A percentile compares a stretch with the other conserved stretches of the same genome.
phyloP scores from a whole-genome alignment of 2,113 vertebrate genomes.

The Phrynocephalus versicolor region DNA sequence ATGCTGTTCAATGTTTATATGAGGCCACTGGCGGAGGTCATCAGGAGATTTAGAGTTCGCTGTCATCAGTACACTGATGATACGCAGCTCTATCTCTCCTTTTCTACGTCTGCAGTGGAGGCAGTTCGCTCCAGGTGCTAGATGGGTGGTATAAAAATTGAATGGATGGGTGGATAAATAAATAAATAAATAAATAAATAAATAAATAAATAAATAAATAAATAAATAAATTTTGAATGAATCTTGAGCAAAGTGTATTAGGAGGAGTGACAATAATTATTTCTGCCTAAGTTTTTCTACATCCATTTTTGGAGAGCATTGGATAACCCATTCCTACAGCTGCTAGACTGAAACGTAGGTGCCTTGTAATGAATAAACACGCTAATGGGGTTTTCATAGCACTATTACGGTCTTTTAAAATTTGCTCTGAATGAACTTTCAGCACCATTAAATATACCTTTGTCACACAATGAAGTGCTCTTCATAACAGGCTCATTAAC shows the following conservation, averaged over 20 bases:
- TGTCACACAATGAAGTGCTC: conserved; percentile 66
- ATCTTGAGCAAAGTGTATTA: background rate
- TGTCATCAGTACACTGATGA: no score
- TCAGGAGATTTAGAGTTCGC: no score
- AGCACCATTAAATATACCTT: conserved; percentile 70
- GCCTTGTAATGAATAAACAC: conserved; percentile 60
- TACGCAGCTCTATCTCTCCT: no score
- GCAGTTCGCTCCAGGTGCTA: no score
- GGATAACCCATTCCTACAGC: conserved; percentile 25
- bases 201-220: no score
- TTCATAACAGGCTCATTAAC: conserved; percentile 68
- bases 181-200: no score
- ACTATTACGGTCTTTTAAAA: conserved; percentile 65
- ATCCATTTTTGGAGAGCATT: conserved; percentile 12
- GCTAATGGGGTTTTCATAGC: conserved; percentile 63
- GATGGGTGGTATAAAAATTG: no score
- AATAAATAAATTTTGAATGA: background rate
- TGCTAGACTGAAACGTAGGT: conserved; percentile 7
- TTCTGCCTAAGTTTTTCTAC: background rate
- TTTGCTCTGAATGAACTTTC: conserved; percentile 71
- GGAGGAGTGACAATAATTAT: background rate
- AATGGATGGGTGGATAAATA: no score
- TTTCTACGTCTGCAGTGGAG: no score
- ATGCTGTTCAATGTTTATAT: no score
- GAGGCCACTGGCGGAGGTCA: no score